Evolutionary conservation across 2,888 invertebrate genomes (phyloP), one percentile per base, ranked within the genome.

Genomic region (Drosophila meridionalis): DNA sequence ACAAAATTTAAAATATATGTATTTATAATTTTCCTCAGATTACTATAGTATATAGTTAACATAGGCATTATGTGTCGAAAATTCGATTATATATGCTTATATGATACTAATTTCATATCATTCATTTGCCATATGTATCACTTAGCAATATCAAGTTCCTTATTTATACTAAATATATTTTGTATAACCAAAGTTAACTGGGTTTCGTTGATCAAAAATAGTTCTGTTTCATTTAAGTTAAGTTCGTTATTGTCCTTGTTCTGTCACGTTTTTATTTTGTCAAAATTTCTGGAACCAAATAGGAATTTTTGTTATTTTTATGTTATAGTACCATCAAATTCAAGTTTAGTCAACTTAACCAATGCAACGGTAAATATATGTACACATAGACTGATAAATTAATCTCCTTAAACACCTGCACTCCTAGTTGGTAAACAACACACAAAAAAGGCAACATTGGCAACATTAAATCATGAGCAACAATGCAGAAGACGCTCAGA

Each of bases 401-500:
- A 30, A 9, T 4, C 28, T 9, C 30, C 30, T 3, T 1, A n/a
- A 2, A 36, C 5, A 12, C 11, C 34, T 20, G 12, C 30, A 7
- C 20, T 5, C 6, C 5, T 14, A 40, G 61, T 55, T 34, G 52
- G 30, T 14, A 45, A 38, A 30, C 26, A 11, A 11, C 14, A 34
- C 40, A 38, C 6, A 59, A 11, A 12, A 9, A 14, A 38, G 48
- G 14, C 50, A 50, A 12, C 6, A 28, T 34, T 14, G 42, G 20
- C 48, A 34, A 34, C 14, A 40, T 9, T 28, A 1, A 74, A 81
- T 56, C 64, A 91, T 91, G 90, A 74, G 77, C 20, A 80, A 67
- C 34, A 67, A 52, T 30, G 43, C 71, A 58, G 83, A 82, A 52
- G 20, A 3, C 3, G 4, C 8, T 30, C 87, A 93, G 95, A 2